Conservation (phyloP, 2,888 invertebrate genomes). For the Drosophila villosipedis region DNA sequence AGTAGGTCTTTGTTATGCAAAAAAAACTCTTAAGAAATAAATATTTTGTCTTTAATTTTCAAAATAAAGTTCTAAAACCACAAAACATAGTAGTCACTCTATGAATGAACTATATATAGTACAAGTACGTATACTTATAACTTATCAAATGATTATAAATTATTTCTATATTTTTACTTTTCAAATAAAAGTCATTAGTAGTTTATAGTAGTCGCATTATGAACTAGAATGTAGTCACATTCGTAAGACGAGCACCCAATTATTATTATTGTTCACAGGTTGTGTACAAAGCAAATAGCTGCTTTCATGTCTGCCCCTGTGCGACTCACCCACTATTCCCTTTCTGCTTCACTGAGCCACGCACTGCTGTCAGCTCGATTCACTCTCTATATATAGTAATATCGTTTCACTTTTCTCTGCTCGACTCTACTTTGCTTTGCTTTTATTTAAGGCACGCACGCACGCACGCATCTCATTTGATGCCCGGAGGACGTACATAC, state of each 20-base stretch:
- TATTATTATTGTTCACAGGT: slow-evolving; percentile 28
- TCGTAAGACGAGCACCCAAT: slow-evolving; percentile 2
- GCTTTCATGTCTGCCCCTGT: slow-evolving; percentile 14
- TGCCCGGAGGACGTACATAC: slow-evolving; percentile 68
- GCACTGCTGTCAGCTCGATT: slow-evolving; percentile 51
- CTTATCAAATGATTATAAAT: no score
- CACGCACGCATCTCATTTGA: slow-evolving; percentile 52
- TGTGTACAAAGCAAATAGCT: slow-evolving; percentile 20
- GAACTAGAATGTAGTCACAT: slow-evolving; percentile 9
- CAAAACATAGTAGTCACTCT: neutral
- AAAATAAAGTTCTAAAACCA: neutral
- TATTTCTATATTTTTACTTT: neutral
- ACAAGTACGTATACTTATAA: no score
- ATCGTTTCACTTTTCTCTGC: slow-evolving; percentile 7
- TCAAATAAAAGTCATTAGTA: neutral
- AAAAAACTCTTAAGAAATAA: no score
- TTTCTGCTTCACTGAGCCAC: slow-evolving; percentile 54
- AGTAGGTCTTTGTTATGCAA: neutral
- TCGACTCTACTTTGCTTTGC: slow-evolving; percentile 1
- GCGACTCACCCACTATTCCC: slow-evolving; percentile 17
- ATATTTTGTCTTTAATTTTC: neutral
- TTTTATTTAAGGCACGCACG: slow-evolving; percentile 52
- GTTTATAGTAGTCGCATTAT: neutral
- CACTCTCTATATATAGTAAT: slow-evolving; percentile 25
- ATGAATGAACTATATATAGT: neutral